These are phyloP conservation scores for Pyrrhia umbra DNA, from an alignment of 2,888 invertebrate genomes.

Conservation along the genomic window DNA sequence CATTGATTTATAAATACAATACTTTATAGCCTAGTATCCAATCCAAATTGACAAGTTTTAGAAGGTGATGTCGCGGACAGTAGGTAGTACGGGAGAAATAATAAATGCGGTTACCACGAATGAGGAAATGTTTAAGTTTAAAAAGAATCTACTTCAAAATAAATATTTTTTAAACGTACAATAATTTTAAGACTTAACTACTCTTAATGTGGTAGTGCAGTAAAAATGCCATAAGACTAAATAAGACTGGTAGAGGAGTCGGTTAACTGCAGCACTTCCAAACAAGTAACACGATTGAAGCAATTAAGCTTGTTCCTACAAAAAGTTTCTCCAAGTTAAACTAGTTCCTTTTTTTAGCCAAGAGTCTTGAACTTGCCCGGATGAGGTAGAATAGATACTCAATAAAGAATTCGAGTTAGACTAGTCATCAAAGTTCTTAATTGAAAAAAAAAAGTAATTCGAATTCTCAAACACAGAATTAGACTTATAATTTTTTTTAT, in stretches of 20 bases:
- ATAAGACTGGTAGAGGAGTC: not conserved
- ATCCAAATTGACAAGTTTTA: too few relatives aligned
- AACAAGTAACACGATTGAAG: slow-evolving; percentile 26
- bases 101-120: too few relatives aligned
- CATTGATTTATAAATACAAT: too few relatives aligned
- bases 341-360: slow-evolving; percentile 17
- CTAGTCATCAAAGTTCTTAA: slow-evolving; percentile 3
- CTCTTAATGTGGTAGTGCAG: not conserved
- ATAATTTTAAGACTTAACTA: not conserved
- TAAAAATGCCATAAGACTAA: slow-evolving; percentile 2
- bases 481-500: too few relatives aligned
- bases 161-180: not conserved
- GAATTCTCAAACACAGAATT: not conserved
- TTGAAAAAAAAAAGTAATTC: not conserved
- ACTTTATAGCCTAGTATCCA: too few relatives aligned
- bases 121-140: too few relatives aligned
- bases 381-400: not conserved
- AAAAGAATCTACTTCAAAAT: not conserved
- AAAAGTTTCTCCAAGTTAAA: slow-evolving; percentile 29
- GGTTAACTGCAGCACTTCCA: slow-evolving; percentile 20
- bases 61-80: too few relatives aligned
- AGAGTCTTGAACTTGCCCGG: slow-evolving; percentile 2
- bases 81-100: too few relatives aligned
- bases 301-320: slow-evolving; percentile 32
- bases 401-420: slow-evolving; percentile 6